Evolutionary conservation across 2,888 invertebrate genomes (phyloP), one percentile per base, ranked within the genome.

Genomic region (Plutella xylostella): DNA sequence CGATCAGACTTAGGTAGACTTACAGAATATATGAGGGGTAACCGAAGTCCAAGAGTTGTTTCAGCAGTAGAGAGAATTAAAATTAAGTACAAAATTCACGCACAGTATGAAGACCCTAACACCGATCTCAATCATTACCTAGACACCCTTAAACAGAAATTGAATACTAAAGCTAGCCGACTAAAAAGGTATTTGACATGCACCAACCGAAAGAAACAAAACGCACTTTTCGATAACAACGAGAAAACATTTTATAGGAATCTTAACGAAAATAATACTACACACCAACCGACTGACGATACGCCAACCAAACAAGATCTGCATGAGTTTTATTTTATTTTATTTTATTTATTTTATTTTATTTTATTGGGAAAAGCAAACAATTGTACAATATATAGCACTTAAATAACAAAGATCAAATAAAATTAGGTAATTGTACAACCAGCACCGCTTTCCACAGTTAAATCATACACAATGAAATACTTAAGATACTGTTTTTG

Each of bases 191-290:
- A 55, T 22, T 49, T 46, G 37, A 51, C 25, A 25, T 25, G 25
- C 9, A 25, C 25, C 5, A 25, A 51, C 19, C 25, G 51, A 7
- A 53, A 50, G 46, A 28, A 46, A 4, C 47, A 55, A 12, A 55
- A 55, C 18, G 45, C n/a, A 30, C 3, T 46, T 15, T 53, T 52
- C 34, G n/a, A 2, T 1, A 30, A 17, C 2, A 52, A 51, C 28
- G 53, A 53, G 46, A 55, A 51, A 38, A 0, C 12, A 31, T 55
- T 50, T 33, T 52, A 52, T 11, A 50, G 50, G 45, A 48, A 43
- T 1, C 11, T 46, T 40, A 35, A n/a, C 47, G 20, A n/a, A n/a
- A n/a, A n/a, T n/a, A n/a, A n/a, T n/a, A n/a, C n/a, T n/a, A n/a
- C n/a, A n/a, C n/a, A n/a, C n/a, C n/a, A n/a, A n/a, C n/a, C n/a